These are phyloP conservation scores for Irena cyanogastra DNA, from an alignment of 2,113 vertebrate species.

Conservation along the genomic window DNA sequence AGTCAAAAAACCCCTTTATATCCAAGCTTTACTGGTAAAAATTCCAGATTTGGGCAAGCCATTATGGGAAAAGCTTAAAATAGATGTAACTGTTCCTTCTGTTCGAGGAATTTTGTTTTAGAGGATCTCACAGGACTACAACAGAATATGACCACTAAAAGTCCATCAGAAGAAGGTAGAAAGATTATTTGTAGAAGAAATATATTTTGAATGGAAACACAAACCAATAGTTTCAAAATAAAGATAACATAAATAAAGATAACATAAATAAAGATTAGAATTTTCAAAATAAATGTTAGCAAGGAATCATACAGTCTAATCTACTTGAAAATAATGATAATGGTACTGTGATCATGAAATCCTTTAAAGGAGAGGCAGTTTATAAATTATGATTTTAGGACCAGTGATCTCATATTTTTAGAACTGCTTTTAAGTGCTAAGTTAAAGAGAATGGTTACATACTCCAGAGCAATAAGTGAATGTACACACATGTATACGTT, in stretches of 20 bases:
- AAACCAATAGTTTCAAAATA: neutral
- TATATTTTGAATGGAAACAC: neutral
- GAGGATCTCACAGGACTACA: neutral
- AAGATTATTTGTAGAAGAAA: neutral
- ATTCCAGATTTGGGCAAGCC: neutral
- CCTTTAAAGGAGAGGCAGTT: neutral
- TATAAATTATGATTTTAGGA: neutral
- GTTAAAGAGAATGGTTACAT: neutral
- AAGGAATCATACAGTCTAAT: neutral
- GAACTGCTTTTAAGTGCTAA: neutral
- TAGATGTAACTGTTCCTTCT: neutral
- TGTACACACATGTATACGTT: neutral
- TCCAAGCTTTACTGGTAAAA: neutral
- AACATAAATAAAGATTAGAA: neutral
- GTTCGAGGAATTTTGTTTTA: neutral
- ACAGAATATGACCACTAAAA: neutral
- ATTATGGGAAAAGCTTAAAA: neutral
- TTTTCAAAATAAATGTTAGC: neutral
- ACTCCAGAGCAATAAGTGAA: neutral
- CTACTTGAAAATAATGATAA: neutral
- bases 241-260: neutral
- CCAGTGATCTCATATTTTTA: neutral
- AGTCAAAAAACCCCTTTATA: rapidly evolving
- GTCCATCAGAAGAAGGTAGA: neutral
- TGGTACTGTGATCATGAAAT: neutral